Conservation (phyloP, 1,140 invertebrate species). For the Drosophila suzukii region DNA sequence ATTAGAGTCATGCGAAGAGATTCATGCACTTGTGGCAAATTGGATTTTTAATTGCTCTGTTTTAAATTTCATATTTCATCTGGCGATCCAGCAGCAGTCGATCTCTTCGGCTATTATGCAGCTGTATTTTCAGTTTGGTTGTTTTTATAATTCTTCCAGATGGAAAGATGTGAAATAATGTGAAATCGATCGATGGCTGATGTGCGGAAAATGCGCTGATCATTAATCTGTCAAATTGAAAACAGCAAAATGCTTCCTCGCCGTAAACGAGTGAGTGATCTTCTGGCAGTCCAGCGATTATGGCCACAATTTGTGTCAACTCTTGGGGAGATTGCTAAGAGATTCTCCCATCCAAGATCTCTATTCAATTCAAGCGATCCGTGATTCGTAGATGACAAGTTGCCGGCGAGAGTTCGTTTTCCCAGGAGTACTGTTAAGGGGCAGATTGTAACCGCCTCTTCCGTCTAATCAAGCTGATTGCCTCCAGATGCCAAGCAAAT, state of each 20-base stretch:
- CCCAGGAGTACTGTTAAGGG: slow-evolving; percentile 34
- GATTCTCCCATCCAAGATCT: background rate
- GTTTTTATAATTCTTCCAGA: slow-evolving; percentile 32
- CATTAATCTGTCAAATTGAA: slow-evolving; percentile 52
- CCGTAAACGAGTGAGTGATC: slow-evolving; percentile 22
- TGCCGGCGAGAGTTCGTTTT: slow-evolving; percentile 3
- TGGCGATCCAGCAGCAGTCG: background rate
- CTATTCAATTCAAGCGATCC: slow-evolving; percentile 5
- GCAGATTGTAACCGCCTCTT: slow-evolving; percentile 39
- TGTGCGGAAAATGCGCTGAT: slow-evolving; percentile 42
- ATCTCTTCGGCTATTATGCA: slow-evolving; percentile 41
- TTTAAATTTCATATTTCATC: slow-evolving; percentile 49
- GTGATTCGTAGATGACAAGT: slow-evolving; percentile 26
- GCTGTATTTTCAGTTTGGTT: slow-evolving; percentile 34
- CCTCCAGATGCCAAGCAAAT: slow-evolving; percentile 23
- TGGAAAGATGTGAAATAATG: slow-evolving; percentile 8
- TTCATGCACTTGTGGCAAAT: slow-evolving; percentile 69
- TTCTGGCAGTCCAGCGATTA: slow-evolving; percentile 7
- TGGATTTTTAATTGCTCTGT: slow-evolving; percentile 71
- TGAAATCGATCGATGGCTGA: slow-evolving; percentile 15
- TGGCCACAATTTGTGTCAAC: slow-evolving; percentile 39
- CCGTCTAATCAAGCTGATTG: slow-evolving; percentile 37
- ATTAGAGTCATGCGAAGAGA: slow-evolving; percentile 65
- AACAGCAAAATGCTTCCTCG: slow-evolving; percentile 26
- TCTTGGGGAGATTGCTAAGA: background rate